A percentile compares a stretch with the other conserved stretches of the same genome.
These are phyloP conservation scores for Pangasius larnaudii DNA, from an alignment of 2,797 vertebrate species.

Conservation along the genomic window DNA sequence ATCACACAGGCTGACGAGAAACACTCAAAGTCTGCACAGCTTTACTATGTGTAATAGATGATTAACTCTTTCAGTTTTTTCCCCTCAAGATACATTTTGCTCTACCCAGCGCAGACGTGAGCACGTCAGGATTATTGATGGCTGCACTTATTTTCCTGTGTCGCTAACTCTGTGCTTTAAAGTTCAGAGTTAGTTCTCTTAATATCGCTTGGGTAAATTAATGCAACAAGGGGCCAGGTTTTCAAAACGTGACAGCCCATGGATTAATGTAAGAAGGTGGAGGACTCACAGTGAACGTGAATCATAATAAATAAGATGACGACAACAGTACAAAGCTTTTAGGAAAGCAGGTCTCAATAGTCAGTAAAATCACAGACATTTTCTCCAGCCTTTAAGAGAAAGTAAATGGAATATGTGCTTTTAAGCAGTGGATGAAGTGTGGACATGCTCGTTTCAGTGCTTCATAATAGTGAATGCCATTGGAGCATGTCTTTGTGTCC, in stretches of 20 bases:
- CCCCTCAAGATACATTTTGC: conserved; percentile 1
- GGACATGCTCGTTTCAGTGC: conserved; percentile 57
- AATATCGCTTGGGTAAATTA: conserved; percentile 42
- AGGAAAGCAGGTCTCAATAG: background rate
- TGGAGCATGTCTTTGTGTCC: conserved; percentile 54
- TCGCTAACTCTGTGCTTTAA: conserved; percentile 12
- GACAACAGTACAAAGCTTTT: conserved; percentile 9
- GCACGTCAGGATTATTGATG: conserved; percentile 21
- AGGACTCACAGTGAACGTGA: background rate
- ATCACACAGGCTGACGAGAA: conserved; percentile 33
- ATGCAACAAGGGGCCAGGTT: conserved; percentile 11
- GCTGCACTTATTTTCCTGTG: conserved; percentile 5
- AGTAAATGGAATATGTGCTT: background rate
- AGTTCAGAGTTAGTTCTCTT: conserved; percentile 29
- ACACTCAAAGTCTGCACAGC: conserved; percentile 26
- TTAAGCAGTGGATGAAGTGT: background rate
- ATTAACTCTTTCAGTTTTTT: conserved; percentile 30
- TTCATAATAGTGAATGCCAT: conserved; percentile 50
- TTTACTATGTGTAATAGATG: conserved; percentile 32
- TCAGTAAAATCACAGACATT: conserved; percentile 14
- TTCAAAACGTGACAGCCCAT: conserved; percentile 14
- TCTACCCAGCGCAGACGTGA: conserved; percentile 12
- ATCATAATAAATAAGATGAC: background rate
- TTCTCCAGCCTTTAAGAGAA: background rate
- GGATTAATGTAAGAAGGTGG: conserved; percentile 3